Conservation (phyloP, 92 coral and sea anemone genomes). For the Siderastrea siderea region DNA sequence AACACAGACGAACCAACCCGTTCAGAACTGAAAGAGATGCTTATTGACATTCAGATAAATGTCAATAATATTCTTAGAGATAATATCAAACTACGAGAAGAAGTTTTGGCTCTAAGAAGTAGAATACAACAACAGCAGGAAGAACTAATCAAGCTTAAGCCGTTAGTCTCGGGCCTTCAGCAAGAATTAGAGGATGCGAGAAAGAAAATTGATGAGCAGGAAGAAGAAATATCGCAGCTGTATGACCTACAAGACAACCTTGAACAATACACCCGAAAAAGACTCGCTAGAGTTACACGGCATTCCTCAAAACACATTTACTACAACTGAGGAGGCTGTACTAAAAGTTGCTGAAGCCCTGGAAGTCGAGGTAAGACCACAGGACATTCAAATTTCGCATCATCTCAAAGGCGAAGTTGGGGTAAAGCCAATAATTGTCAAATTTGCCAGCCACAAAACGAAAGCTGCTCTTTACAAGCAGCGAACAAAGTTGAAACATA, state of each 20-base stretch:
- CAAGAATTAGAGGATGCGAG: not conserved
- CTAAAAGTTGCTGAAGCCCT: not conserved
- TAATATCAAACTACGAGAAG: not conserved
- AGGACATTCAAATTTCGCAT: conserved; percentile 2
- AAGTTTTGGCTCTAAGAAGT: not conserved
- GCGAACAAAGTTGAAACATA: not conserved
- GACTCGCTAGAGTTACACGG: not conserved
- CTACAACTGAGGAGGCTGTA: not conserved
- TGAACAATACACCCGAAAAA: not conserved
- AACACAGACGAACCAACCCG: not conserved
- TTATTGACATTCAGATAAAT: not conserved
- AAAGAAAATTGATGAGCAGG: not conserved
- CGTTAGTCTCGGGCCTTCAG: not conserved
- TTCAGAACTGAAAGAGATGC: not conserved
- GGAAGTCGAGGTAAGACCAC: not conserved
- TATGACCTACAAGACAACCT: not conserved
- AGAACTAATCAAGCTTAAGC: not conserved
- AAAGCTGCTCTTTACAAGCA: not conserved
- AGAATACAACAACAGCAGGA: not conserved
- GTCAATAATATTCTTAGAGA: not conserved
- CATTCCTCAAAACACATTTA: not conserved
- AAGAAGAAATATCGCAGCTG: not conserved
- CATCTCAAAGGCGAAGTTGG: not conserved
- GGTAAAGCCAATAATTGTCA: not conserved
- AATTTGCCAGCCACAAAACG: too few species aligned